Evolutionary conservation across 2,113 vertebrate species (phyloP), one percentile per base, ranked within the genome.

Genomic region (Elaphurus davidianus): DNA sequence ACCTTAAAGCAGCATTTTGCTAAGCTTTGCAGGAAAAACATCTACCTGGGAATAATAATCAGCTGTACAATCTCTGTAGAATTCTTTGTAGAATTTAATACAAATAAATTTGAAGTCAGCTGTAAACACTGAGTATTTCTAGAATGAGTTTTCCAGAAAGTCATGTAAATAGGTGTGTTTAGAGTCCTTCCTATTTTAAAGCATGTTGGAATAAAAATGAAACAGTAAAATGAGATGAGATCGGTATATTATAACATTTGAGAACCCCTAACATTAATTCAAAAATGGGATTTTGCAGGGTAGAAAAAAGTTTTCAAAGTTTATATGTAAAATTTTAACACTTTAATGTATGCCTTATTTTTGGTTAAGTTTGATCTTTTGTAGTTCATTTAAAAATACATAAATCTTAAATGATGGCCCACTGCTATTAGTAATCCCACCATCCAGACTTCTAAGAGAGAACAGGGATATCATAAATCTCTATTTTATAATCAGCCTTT

Each of bases 291-390:
- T 55, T 91, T 95, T 92, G 54, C 27, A 52, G 15, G 62, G 7
- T 54, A 89, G 40, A 76, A 91, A 94, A 93, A 71, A 23, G 23
- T 78, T 93, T 97, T 94, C 45, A 97, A 52, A 67, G 90, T 90
- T 94, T 91, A 55, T 91, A 33, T 43, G 89, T 98, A 84, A 92
- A 95, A 17, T 97, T 96, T 94, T 94, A 19, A 81, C 57, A 92
- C 91, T 91, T 79, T 94, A 92, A 67, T 40, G 33, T 62, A 67
- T 94, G 13, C 30, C 52, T 54, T 95, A n/a, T 90, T 98, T 98
- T 97, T 54, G 40, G 54, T 88, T 94, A 81, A 78, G 33, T 87
- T 64, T 76, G 50, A 78, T 90, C 27, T 96, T 97, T 94, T 92
- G 10, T 94, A 50, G 43, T 94, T 95, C 36, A 7, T 93, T 90